A percentile compares a stretch with the other conserved stretches of the same genome.
Evolutionary conservation across 2,797 vertebrate species (phyloP).

Genomic region (Rachycentron canadum): DNA sequence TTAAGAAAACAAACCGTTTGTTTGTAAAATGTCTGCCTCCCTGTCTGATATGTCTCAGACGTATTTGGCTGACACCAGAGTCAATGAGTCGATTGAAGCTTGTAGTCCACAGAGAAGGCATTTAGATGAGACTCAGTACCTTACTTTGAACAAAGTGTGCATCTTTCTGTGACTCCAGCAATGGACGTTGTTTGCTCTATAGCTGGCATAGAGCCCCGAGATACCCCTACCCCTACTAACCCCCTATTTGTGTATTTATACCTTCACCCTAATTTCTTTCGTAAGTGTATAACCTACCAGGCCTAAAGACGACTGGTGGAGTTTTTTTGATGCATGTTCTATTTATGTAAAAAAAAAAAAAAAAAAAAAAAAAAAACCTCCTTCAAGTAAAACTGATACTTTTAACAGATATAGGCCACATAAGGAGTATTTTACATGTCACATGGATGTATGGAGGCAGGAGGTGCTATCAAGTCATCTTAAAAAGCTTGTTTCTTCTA

Average conservation of each 20-base stretch:
- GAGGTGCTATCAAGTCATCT: neutral
- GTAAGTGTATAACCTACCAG: neutral
- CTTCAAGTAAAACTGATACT: neutral
- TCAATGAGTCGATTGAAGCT: slow-evolving; percentile 75
- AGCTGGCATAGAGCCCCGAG: slow-evolving; percentile 43
- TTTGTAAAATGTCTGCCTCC: slow-evolving; percentile 63
- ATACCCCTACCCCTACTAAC: slow-evolving; percentile 19
- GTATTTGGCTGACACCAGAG: slow-evolving; percentile 65
- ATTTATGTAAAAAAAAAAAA: neutral
- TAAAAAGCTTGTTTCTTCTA: neutral
- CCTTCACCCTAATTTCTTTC: neutral
- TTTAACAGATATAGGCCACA: neutral
- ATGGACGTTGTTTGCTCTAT: slow-evolving; percentile 67
- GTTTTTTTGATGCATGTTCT: neutral
- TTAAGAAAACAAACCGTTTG: slow-evolving; percentile 55
- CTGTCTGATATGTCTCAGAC: slow-evolving; percentile 62
- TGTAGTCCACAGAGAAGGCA: slow-evolving; percentile 73
- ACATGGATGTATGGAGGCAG: neutral
- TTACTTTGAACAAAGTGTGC: slow-evolving; percentile 57
- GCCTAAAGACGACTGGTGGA: neutral
- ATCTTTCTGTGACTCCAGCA: slow-evolving; percentile 70
- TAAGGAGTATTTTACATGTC: neutral
- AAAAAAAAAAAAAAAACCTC: neutral
- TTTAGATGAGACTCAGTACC: slow-evolving; percentile 69
- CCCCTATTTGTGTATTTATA: slow-evolving; percentile 20